A percentile compares a stretch with the other conserved stretches of the same genome.
Conservation (phyloP, 2,113 vertebrate genomes). For the Lucifuga dentata region DNA sequence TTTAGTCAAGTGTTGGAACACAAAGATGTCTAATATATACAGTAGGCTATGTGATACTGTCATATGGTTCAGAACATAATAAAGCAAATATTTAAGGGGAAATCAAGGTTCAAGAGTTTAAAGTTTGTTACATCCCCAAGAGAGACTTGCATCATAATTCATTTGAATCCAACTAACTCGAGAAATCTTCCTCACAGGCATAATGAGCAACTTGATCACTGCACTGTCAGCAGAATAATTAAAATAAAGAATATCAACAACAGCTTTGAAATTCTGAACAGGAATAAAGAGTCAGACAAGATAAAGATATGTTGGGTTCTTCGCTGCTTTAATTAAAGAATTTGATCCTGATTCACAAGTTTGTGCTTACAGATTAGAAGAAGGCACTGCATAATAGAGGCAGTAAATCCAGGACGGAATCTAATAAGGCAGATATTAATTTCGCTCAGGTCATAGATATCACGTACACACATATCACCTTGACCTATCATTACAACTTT, state of each 20-base stretch:
- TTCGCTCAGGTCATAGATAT: slow-evolving; percentile 52
- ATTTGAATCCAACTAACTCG: slow-evolving; percentile 54
- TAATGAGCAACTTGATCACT: slow-evolving; percentile 40
- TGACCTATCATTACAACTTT: too few species aligned
- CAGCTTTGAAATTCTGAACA: slow-evolving; percentile 19
- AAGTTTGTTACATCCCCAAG: slow-evolving; percentile 10
- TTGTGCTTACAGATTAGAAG: slow-evolving; percentile 15
- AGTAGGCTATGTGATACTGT: too few species aligned
- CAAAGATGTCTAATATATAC: too few species aligned
- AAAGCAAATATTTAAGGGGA: too few species aligned
- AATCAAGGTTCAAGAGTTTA: too few species aligned
- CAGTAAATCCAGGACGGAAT: slow-evolving; percentile 20
- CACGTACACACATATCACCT: slow-evolving; percentile 17
- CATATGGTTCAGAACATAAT: too few species aligned
- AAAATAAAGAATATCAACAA: slow-evolving; percentile 37
- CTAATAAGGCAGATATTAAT: slow-evolving; percentile 26
- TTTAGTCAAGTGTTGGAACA: too few species aligned
- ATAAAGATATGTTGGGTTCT: slow-evolving; percentile 16
- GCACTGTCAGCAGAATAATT: slow-evolving; percentile 57
- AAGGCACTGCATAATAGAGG: neutral
- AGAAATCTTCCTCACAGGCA: slow-evolving; percentile 36
- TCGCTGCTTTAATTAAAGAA: neutral
- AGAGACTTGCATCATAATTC: slow-evolving; percentile 27
- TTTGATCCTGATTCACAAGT: slow-evolving; percentile 8
- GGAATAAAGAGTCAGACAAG: slow-evolving; percentile 26